Conservation (phyloP, 2,797 vertebrate genomes). For the Sciaenops ocellatus region DNA sequence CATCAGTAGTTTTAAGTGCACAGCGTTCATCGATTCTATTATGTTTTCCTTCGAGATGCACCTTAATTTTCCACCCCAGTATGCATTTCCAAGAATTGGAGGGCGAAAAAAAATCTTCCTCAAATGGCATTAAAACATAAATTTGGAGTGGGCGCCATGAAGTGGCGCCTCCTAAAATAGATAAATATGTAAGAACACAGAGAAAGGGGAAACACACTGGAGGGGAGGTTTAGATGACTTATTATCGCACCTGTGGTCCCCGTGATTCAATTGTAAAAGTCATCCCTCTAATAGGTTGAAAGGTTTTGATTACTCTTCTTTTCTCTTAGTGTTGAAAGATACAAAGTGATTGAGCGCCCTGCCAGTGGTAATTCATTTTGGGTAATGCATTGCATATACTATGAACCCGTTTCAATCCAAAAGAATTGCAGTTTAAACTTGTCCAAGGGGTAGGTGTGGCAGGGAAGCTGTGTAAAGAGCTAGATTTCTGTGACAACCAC, state of each 20-base stretch:
- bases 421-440: constrained; percentile 96
- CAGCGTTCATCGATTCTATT: constrained; percentile 88
- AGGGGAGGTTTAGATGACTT: constrained; percentile 97
- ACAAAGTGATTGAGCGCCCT: constrained; percentile 97
- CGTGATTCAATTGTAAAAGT: constrained; percentile 99
- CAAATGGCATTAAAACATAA: constrained; percentile 87
- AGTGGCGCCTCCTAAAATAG: constrained; percentile 91
- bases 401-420: constrained; percentile 94
- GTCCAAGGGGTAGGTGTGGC: constrained; percentile 89
- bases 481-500: constrained; percentile 73
- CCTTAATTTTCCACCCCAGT: constrained; percentile 88
- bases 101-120: constrained; percentile 72
- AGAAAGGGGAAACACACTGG: constrained; percentile 94
- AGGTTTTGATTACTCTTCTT: constrained; percentile 99
- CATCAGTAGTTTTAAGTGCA: constrained; percentile 90
- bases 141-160: constrained; percentile 84
- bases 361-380: constrained; percentile 99
- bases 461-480: constrained; percentile 61
- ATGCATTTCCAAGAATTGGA: constrained; percentile 85
- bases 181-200: constrained; percentile 99
- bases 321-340: constrained; percentile 98
- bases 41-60: constrained; percentile 89
- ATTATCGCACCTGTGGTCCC: constrained; percentile 99
- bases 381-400: constrained; percentile 97
- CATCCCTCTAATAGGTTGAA: constrained; percentile 99